Evolutionary conservation across 2,113 vertebrate species (phyloP), one percentile per base, ranked within the genome.

Genomic region (Mus musculus): DNA sequence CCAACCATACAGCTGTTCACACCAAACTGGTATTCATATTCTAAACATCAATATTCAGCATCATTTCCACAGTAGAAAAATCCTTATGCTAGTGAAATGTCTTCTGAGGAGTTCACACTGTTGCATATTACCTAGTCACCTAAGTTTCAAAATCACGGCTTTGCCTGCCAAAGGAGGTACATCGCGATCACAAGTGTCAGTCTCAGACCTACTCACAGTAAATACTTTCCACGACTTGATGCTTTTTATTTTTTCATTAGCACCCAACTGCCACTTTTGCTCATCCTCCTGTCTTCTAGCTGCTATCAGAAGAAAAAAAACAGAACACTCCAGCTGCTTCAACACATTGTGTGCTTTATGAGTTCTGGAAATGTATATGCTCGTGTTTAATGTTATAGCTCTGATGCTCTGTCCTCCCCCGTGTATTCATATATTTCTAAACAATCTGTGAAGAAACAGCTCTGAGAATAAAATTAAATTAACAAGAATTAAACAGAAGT

Each of bases 401-500:
- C 5, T 95, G 54, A 39, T 88, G 7, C 93, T 67, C 52, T 65
- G 28, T 88, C 94, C 33, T 84, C 49, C 93, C 12, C 81, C 81
- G 76, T 2, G 63, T 14, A 95, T 71, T 19, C 75, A 89, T 95
- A 59, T 95, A 96, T 96, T 95, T 95, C 80, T 90, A 95, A 94
- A 92, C 78, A 96, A 93, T 85, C 92, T 96, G 85, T 87, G 80
- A 98, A 96, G 72, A 42, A 95, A 33, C 59, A 87, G 12, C 54
- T 95, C 49, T 95, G 77, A 89, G 96, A 87, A 94, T 85, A 93
- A 97, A 97, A 89, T 88, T 63, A 88, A 91, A 93, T 95, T 46
- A 87, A 87, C 73, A 94, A 24, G 33, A 97, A 96, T 91, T 93
- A 97, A 97, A 95, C 42, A 94, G 42, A 93, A 75, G 49, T 95